Evolutionary conservation across 2,797 vertebrate species (phyloP), one percentile per base, ranked within the genome.

Genomic region (Naso thynnoides): DNA sequence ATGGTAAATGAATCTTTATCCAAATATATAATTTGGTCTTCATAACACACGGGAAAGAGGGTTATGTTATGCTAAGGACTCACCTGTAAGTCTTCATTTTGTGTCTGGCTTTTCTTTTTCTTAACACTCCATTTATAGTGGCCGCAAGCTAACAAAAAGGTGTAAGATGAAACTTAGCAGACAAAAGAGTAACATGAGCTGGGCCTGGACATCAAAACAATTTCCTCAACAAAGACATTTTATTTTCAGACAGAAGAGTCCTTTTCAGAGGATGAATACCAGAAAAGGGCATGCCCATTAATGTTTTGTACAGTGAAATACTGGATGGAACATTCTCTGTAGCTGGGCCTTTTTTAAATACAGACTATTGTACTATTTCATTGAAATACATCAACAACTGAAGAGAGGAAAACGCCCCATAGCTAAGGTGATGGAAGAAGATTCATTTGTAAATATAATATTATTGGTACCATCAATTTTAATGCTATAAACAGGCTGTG

Each of bases 181-280:
- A 90, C 79, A 85, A 74, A 50, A 70, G 59, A 56, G 88, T 79
- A 91, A 88, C 63, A 73, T 52, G 76, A 89, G 66, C 67, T 71
- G 47, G 33, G 47, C 36, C 66, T 52, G 15, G 33, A 24, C 31
- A 48, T 18, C 29, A 49, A 49, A 33, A 47, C 29, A 38, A 31
- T 8, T 31, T 31, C 31, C 31, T 31, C 31, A 31, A 31, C 31
- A 4, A 31, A 31, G 31, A 31, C 4, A 31, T 31, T 4, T 31
- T 31, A 31, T 8, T 31, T 31, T 31, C 8, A 8, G 4, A 4
- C 31, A 31, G 24, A 50, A 50, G 48, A 8, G 36, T 2, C 38
- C 2, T 5, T 57, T 4, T 57, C 10, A n/a, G 19, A 3, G 36
- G 27, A 47, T 38, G 1, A 42, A 42, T 31, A 19, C 6, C 21